Evolutionary conservation across 1,140 invertebrate species (phyloP).

Genomic region (Drosophila auraria): DNA sequence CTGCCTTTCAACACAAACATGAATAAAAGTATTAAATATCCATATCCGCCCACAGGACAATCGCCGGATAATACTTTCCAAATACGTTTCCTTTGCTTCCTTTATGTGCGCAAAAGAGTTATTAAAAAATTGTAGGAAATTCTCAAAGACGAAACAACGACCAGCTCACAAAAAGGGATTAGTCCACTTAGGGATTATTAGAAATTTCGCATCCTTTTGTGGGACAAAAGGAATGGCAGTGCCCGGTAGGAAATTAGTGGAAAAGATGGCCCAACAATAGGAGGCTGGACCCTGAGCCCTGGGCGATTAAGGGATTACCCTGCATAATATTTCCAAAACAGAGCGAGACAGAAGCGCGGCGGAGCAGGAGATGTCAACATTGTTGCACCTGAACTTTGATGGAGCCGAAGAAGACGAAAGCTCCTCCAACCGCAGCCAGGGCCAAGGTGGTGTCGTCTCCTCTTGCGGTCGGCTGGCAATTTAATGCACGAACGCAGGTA

Average conservation of each 20-base stretch:
- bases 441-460: slow-evolving; percentile 9
- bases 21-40: slow-evolving; percentile 77
- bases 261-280: slow-evolving; percentile 52
- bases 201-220: slow-evolving; percentile 57
- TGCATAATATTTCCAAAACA: slow-evolving; percentile 81
- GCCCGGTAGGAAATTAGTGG: slow-evolving; percentile 69
- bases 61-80: slow-evolving; percentile 54
- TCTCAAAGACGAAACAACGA: slow-evolving; percentile 30
- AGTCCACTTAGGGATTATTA: slow-evolving; percentile 81
- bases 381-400: slow-evolving; percentile 71
- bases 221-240: slow-evolving; percentile 21
- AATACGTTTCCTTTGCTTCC: slow-evolving; percentile 33
- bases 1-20: slow-evolving; percentile 44
- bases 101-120: slow-evolving; percentile 64
- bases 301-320: slow-evolving; percentile 77
- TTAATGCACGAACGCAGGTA: slow-evolving; percentile 74
- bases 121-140: slow-evolving; percentile 61
- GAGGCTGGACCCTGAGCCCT: slow-evolving; percentile 31
- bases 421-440: slow-evolving; percentile 31
- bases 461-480: slow-evolving; percentile 69
- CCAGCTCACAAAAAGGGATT: slow-evolving; percentile 72
- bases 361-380: slow-evolving; percentile 61
- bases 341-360: slow-evolving; percentile 11
- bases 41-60: slow-evolving; percentile 81
- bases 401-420: slow-evolving; percentile 72